A percentile compares a stretch with the other conserved stretches of the same genome.
Evolutionary conservation across 35 echinoderm and acorn worm genomes (phyloP).

Genomic region (Ophioderma brevispina): DNA sequence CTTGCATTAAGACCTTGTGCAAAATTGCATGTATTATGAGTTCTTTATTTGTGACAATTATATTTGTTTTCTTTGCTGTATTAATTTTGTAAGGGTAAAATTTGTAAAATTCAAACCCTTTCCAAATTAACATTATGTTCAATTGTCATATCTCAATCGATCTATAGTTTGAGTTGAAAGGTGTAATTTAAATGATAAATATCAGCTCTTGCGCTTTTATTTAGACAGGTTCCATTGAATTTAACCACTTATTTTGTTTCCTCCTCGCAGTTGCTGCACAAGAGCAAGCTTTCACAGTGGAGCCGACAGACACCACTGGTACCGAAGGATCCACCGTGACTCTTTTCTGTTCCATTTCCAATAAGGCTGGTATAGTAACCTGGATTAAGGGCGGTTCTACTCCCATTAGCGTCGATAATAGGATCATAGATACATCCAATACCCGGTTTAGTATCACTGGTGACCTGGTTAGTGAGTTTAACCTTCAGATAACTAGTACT

Average conservation of each 20-base stretch:
- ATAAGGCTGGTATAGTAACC: conserved; percentile 63
- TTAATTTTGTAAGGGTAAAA: no score
- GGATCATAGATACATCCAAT: conserved; percentile 54
- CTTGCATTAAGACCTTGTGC: no score
- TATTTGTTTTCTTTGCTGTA: no score
- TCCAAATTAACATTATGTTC: no score
- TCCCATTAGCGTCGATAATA: conserved; percentile 44
- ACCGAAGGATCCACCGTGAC: conserved; percentile 54
- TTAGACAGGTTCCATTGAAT: no score
- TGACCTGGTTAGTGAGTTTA: conserved; percentile 38
- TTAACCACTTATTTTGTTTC: background rate
- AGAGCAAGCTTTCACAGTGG: conserved; percentile 64
- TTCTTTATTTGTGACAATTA: no score
- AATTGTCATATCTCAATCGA: background rate
- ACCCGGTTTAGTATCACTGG: conserved; percentile 56
- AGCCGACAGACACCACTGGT: conserved; percentile 44
- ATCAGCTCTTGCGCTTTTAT: background rate
- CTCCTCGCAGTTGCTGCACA: conserved; percentile 17
- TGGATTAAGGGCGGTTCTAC: conserved; percentile 53
- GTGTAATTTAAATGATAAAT: background rate
- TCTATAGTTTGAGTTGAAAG: background rate
- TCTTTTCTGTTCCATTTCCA: conserved; percentile 62
- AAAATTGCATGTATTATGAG: no score
- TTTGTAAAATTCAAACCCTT: no score
- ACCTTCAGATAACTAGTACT: conserved; percentile 57